Evolutionary conservation across 1,140 invertebrate species (phyloP), one percentile per base, ranked within the genome.

Genomic region (Tyrophagus putrescentiae): DNA sequence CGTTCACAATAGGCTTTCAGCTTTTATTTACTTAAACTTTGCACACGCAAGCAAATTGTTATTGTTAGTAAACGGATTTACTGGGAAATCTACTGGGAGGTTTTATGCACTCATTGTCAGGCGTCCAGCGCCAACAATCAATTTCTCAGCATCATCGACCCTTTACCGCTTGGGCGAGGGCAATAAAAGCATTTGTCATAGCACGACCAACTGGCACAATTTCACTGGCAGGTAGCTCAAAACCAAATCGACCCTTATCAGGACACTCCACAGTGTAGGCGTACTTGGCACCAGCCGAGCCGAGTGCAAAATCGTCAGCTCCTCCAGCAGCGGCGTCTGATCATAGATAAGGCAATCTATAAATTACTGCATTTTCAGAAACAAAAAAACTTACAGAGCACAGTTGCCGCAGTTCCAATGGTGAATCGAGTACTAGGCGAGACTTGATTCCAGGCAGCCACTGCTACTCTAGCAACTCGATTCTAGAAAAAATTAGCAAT

Each of bases 381-480:
- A 58, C 9, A n/a, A 11, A 53, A 9, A 54, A 9, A 60, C 50
- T 7, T 60, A 60, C 58, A 62, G 7, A 62, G 28, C 7, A 62
- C 44, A 6, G 4, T 61, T 3, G 60, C 41, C 21, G 60, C 57
- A 9, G 31, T 21, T 39, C 60, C 60, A 32, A 71, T 65, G 28
- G 31, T 72, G 69, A 61, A 78, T 64, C 60, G 71, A 4, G 79
- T 79, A 52, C 84, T 84, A 11, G n/a, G 1, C 28, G 4, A 54
- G 21, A 27, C 13, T 28, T 7, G 25, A 13, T 53, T 27, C 32
- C 57, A 13, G 3, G 60, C 60, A 3, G 21, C 36, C 16, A 29
- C 33, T 11, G 25, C 32, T 4, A 28, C 9, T 39, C 27, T 60
- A n/a, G 41, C 58, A 16, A 60, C 18, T 61, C 44, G 4, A 18